Evolutionary conservation across 2,888 invertebrate genomes (phyloP), one percentile per base, ranked within the genome.

Genomic region (Ditylenchus weischeri): DNA sequence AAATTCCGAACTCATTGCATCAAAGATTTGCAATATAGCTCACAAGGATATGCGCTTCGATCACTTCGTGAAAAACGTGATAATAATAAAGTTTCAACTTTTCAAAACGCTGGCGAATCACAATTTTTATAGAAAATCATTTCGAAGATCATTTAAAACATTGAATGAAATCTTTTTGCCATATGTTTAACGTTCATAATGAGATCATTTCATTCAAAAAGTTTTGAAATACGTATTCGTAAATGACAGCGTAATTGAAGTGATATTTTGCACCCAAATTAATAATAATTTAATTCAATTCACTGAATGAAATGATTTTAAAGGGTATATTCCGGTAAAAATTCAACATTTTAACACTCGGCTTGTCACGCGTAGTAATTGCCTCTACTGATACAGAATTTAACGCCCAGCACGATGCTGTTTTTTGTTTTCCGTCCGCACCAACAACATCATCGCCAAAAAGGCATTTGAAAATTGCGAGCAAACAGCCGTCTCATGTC

Each of bases 261-360:
- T 71, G 15, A 71, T 59, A 63, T 71, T 71, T 64, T 71, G 69
- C 65, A 71, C 72, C 72, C 64, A 64, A 58, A 54, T 71, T 47
- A 61, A 50, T 35, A 65, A 63, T 67, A 47, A 66, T 18, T 58
- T 67, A 18, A 70, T 72, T 47, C 69, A 72, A 21, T 72, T 69
- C 47, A 51, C 70, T 23, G 71, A 72, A 54, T 23, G 73, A 62
- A 68, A 69, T 58, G 72, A 73, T 69, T 72, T 73, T 64, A 71
- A 69, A 72, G 72, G 72, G 57, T 71, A 72, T 66, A 72, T 72
- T 54, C 72, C 72, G 35, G 69, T 72, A 60, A 72, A 51, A 65
- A 65, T 72, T 68, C 15, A 61, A 64, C n/a, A n/a, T n/a, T n/a
- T n/a, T n/a, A n/a, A n/a, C n/a, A n/a, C n/a, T n/a, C n/a, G n/a